Conservation (phyloP, 92 coral and sea anemone genomes). For the Palythoa grandis region DNA sequence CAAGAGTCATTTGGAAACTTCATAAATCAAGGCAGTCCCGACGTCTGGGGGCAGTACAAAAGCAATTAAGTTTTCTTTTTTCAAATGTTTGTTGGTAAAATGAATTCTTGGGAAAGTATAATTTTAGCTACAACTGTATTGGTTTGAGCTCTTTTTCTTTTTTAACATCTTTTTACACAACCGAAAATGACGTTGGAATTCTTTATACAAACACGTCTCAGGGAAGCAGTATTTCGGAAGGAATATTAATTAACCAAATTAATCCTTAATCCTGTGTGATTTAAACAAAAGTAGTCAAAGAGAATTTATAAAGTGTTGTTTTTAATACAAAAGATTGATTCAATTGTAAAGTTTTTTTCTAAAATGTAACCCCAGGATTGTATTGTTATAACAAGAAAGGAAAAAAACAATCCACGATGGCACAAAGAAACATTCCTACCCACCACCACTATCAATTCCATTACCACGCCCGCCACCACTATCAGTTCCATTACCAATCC, state of each 20-base stretch:
- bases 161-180: not conserved
- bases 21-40: not conserved
- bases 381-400: not conserved
- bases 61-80: not conserved
- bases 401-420: conserved; percentile 14
- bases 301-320: not conserved
- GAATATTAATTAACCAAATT: no score
- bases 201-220: not conserved
- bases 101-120: not conserved
- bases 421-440: no score
- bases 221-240: not conserved
- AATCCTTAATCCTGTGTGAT: no score
- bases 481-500: no score
- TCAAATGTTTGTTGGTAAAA: not conserved
- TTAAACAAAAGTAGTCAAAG: not conserved
- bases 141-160: not conserved
- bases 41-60: not conserved
- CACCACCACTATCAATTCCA: no score
- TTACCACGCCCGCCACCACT: no score
- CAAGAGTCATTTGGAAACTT: not conserved
- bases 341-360: not conserved
- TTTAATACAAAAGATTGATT: not conserved
- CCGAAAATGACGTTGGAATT: not conserved
- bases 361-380: conserved; percentile 17
- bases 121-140: not conserved